phyloP scores from a whole-genome alignment of 2,113 vertebrate species.

The Periophthalmus modestus region DNA sequence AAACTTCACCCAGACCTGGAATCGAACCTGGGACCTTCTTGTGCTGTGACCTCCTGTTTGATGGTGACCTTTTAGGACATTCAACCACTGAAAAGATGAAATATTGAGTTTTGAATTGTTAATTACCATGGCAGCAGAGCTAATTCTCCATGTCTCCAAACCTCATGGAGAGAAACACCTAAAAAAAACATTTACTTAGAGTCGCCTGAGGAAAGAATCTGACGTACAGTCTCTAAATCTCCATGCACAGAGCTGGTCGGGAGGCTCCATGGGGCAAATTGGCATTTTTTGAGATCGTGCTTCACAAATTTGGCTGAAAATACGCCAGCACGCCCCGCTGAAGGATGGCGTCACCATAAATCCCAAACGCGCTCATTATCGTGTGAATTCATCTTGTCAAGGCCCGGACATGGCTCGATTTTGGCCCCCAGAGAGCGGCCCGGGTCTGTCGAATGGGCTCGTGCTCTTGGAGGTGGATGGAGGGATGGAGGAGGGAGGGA shows the following conservation, averaged over 20 bases:
- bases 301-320: conserved; percentile 37
- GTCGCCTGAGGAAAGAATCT: too few relatives aligned
- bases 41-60: too few relatives aligned
- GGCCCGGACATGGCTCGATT: conserved; percentile 48
- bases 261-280: conserved; percentile 12
- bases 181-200: too few relatives aligned
- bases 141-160: too few relatives aligned
- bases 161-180: background rate
- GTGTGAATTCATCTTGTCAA: conserved; percentile 60
- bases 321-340: conserved; percentile 11
- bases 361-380: conserved; percentile 59
- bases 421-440: conserved; percentile 49
- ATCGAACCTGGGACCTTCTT: too few relatives aligned
- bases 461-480: conserved; percentile 3
- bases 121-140: too few relatives aligned
- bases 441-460: conserved; percentile 51
- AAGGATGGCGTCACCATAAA: conserved; percentile 44
- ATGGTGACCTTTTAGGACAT: too few relatives aligned
- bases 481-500: conserved; percentile 10
- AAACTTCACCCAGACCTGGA: too few relatives aligned
- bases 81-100: too few relatives aligned
- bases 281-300: conserved; percentile 17
- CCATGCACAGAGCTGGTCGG: background rate
- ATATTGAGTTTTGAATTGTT: too few relatives aligned
- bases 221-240: too few relatives aligned